Conservation (phyloP, 2,797 vertebrate genomes). For the Miichthys miiuy region DNA sequence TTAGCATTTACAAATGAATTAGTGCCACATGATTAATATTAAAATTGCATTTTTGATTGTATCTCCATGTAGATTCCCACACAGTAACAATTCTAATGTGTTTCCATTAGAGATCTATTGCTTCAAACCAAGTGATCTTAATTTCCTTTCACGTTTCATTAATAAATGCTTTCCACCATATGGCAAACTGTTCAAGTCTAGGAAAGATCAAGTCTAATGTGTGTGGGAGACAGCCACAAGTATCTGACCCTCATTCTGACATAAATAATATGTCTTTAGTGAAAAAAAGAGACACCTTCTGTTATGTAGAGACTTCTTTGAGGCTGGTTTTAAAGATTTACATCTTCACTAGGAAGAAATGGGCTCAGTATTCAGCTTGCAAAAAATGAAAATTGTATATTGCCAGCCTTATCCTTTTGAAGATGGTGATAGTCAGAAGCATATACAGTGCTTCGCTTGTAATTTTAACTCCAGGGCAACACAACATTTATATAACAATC, state of each 20-base stretch:
- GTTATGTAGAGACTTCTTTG: neutral
- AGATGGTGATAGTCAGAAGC: neutral
- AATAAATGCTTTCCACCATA: neutral
- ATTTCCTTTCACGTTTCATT: neutral
- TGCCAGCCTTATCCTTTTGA: neutral
- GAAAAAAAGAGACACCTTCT: neutral
- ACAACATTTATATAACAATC: neutral
- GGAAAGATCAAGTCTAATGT: neutral
- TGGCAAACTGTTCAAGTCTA: neutral
- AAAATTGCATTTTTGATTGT: conserved; percentile 1
- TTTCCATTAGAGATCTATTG: neutral
- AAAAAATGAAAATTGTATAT: too few relatives aligned
- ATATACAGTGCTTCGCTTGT: neutral
- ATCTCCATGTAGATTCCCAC: neutral
- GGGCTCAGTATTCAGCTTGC: neutral
- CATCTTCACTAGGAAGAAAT: neutral
- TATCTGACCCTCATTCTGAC: neutral
- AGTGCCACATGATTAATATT: conserved; percentile 16
- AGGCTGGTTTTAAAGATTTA: neutral
- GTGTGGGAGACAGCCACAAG: too few relatives aligned
- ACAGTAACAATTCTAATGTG: neutral
- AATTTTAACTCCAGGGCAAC: too few relatives aligned
- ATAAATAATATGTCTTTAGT: neutral
- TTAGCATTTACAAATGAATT: neutral
- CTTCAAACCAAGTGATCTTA: neutral